phyloP scores from a whole-genome alignment of 2,113 vertebrate species.

The Podarcis cretensis region DNA sequence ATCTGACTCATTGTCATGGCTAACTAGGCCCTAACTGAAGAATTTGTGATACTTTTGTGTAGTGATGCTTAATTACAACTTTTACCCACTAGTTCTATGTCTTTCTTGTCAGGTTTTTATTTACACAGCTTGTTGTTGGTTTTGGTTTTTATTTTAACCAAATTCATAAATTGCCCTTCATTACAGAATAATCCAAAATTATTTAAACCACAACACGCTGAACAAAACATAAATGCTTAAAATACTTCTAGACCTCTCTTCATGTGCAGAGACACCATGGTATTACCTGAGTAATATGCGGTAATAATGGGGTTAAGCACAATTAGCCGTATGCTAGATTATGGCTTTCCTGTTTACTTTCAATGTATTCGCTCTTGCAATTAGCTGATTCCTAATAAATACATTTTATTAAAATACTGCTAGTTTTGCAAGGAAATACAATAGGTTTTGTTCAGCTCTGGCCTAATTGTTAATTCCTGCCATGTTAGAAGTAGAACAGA shows the following conservation, averaged over 20 bases:
- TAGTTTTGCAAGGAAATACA: background rate
- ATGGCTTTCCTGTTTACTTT: background rate
- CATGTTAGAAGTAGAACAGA: background rate
- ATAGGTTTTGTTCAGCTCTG: background rate
- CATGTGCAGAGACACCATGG: background rate
- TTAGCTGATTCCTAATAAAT: background rate
- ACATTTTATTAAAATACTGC: background rate
- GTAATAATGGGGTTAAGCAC: background rate
- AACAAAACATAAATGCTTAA: background rate
- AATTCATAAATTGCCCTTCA: too few species aligned
- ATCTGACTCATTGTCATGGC: background rate
- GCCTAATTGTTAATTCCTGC: background rate
- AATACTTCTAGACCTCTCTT: background rate
- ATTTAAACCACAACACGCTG: too few species aligned
- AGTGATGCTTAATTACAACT: background rate
- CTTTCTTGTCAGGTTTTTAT: background rate
- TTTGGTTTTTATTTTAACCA: background rate
- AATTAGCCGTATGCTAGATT: background rate
- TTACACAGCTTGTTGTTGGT: background rate
- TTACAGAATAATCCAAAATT: too few species aligned
- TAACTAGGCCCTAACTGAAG: background rate
- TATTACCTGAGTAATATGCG: background rate
- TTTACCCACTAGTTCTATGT: background rate
- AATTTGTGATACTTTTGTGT: background rate
- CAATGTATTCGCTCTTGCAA: too few species aligned